Evolutionary conservation across 2,113 vertebrate species (phyloP).

Genomic region (Phainopepla nitens): DNA sequence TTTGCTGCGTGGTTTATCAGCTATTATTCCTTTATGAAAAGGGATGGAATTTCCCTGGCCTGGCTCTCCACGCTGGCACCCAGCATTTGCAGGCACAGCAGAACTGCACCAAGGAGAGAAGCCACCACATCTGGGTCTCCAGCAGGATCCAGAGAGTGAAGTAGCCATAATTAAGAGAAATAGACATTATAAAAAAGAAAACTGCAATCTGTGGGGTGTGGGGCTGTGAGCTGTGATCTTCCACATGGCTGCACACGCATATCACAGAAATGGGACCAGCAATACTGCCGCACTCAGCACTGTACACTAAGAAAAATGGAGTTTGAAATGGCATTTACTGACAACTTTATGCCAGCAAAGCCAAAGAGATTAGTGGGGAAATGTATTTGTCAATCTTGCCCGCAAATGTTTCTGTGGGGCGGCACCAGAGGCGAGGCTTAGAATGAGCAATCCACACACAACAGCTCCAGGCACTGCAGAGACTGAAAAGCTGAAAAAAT

Average conservation of each 20-base stretch:
- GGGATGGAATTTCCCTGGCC: not conserved
- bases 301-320: not conserved
- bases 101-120: not conserved
- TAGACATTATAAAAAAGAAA: not conserved
- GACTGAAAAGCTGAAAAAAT: not conserved
- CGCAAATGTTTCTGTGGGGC: not conserved
- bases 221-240: not conserved
- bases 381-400: not conserved
- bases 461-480: not conserved
- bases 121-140: not conserved
- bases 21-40: not conserved
- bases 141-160: not conserved
- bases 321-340: not conserved
- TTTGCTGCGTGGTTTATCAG: not conserved
- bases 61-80: not conserved
- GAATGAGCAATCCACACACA: not conserved
- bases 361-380: not conserved
- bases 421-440: not conserved
- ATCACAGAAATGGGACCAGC: not conserved
- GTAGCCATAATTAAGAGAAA: not conserved
- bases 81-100: not conserved
- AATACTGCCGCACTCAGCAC: not conserved
- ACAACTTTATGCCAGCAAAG: not conserved
- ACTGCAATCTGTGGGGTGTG: rapidly evolving
- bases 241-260: rapidly evolving